Evolutionary conservation across 1,140 invertebrate species (phyloP), one percentile per base, ranked within the genome.

Genomic region (Drosophila sucinea): DNA sequence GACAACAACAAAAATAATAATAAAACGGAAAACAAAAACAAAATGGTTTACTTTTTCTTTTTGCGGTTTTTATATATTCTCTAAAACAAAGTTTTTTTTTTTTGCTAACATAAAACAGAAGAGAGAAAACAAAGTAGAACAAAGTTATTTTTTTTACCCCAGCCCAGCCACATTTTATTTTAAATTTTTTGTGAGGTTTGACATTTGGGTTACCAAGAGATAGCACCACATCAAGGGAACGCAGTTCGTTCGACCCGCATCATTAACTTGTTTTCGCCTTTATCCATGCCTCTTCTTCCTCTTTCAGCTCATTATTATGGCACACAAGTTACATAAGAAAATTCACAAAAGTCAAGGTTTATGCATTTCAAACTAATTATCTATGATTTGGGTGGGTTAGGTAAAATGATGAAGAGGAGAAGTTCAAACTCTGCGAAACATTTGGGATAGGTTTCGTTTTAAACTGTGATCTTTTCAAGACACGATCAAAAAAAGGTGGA

Each of bases 251-350:
- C 60, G 79, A 79, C 83, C 76, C 79, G 83, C 83, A 86, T 86
- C 83, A 86, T 86, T 86, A 86, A 87, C 77, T 86, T 86, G 73
- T 72, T 82, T 44, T 57, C 62, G 60, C 23, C 54, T 41, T 29
- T 64, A 3, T 3, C n/a, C 60, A 56, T 60, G 32, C 47, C 11
- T 64, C 61, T 67, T 75, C 68, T 75, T 75, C 44, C 61, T 67
- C 44, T 67, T 67, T 29, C 60, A 70, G 51, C 82, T 75, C 68
- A 70, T 82, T 82, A 79, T 77, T 71, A 77, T 60, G 67, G 32
- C 75, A 69, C 55, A 61, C 35, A 54, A 68, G 58, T 73, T 65
- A 38, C 51, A 38, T 55, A 55, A 35, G 30, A 41, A 72, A 68
- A 29, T 40, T 7, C 25, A 10, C 10, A 51, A 51, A 51, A 51